phyloP scores from a whole-genome alignment of 1,140 invertebrate species.

The Drosophila suzukii region DNA sequence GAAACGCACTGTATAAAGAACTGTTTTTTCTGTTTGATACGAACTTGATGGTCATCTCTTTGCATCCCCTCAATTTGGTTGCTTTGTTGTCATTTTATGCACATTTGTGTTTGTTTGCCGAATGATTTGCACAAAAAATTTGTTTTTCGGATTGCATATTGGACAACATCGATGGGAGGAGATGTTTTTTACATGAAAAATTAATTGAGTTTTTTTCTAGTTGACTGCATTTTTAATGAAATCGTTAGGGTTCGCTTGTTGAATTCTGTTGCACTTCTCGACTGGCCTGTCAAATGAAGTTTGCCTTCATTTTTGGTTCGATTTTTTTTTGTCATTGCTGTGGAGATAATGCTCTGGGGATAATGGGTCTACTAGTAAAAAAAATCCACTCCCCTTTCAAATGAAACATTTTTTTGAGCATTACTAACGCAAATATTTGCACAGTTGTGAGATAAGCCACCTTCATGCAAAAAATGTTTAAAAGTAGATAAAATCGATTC shows the following conservation, averaged over 20 bases:
- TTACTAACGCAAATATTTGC: constrained; percentile 55
- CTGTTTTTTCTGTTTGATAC: constrained; percentile 12
- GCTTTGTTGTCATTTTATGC: constrained; percentile 78
- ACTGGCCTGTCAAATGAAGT: constrained; percentile 25
- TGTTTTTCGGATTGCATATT: constrained; percentile 67
- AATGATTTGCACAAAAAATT: constrained; percentile 79
- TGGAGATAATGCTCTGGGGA: constrained; percentile 70
- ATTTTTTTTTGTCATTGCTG: constrained; percentile 59
- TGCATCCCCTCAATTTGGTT: constrained; percentile 73
- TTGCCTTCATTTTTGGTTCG: constrained; percentile 17
- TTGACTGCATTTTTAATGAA: constrained; percentile 83
- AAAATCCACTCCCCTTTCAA: neutral
- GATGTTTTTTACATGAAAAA: constrained; percentile 64
- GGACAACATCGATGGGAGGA: constrained; percentile 28
- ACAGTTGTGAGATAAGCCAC: constrained; percentile 42
- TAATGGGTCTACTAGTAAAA: constrained; percentile 16
- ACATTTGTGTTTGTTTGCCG: constrained; percentile 81
- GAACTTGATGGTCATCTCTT: constrained; percentile 53
- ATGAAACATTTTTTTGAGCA: constrained; percentile 23
- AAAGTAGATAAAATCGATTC: constrained; percentile 2
- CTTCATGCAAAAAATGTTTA: neutral
- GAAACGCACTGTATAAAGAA: constrained; percentile 12
- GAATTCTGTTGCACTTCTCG: constrained; percentile 39
- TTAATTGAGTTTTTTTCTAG: constrained; percentile 84
- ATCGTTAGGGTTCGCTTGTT: constrained; percentile 76